Conservation (phyloP, 2,113 vertebrate genomes). For the Chrysemys picta region DNA sequence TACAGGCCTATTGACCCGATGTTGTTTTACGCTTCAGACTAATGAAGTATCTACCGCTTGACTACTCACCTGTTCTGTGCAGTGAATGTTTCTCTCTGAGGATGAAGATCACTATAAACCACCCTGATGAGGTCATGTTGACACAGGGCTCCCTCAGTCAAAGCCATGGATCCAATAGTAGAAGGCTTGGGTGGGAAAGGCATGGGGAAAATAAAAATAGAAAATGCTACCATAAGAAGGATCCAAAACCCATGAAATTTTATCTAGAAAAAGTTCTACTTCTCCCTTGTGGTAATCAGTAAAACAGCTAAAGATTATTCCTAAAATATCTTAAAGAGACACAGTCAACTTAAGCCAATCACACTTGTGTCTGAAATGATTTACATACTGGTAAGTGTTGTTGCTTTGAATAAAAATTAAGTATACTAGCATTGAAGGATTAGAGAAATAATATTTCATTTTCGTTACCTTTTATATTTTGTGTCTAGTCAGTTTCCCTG, state of each 20-base stretch:
- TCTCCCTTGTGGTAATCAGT: neutral
- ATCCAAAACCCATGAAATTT: neutral
- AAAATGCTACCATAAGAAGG: neutral
- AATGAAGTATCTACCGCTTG: neutral
- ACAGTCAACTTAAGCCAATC: conserved; percentile 23
- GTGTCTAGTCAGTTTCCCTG: neutral
- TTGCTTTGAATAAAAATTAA: neutral
- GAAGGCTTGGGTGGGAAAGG: conserved; percentile 84
- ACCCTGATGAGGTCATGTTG: conserved; percentile 96
- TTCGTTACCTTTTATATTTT: neutral
- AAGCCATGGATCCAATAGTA: conserved; percentile 94
- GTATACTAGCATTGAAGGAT: neutral
- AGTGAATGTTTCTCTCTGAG: conserved; percentile 98
- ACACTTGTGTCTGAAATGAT: neutral
- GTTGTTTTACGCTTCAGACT: neutral
- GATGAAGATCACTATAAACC: conserved; percentile 97
- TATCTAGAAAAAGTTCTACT: neutral
- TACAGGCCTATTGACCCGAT: neutral
- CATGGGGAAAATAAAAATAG: neutral
- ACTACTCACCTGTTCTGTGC: conserved; percentile 93
- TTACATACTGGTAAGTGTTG: neutral
- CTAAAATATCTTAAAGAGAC: neutral
- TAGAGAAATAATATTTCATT: neutral
- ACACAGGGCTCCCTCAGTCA: conserved; percentile 96
- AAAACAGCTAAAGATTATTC: neutral